Evolutionary conservation across 2,888 invertebrate species (phyloP), one percentile per base, ranked within the genome.

Genomic region (Hemicrepidius hirtus): DNA sequence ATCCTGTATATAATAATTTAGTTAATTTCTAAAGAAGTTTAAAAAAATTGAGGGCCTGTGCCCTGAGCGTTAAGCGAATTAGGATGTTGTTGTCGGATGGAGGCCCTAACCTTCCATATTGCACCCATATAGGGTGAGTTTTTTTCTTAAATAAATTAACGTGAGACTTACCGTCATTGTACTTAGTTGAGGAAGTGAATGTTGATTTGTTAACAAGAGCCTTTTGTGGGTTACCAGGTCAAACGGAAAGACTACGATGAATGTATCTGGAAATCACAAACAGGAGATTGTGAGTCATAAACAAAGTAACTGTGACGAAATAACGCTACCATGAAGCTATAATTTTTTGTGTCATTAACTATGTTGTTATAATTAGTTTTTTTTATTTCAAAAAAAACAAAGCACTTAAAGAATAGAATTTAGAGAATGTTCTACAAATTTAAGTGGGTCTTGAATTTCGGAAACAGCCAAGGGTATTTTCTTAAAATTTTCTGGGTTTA

Each of bases 291-390:
- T 53, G 53, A 53, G 13, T 53, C 53, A 53, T 24, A 53, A 21
- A 28, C 28, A n/a, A 53, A 5, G 53, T 28, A 53, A 53, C 28
- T 53, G 53, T 53, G 53, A 53, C 53, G 53, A 53, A 21, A 21
- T 13, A 7, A 18, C 13, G 46, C 6, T 5, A 46, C 6, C 46
- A 18, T 18, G 40, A 40, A 40, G n/a, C 2, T 13, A 6, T 18
- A 4, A 46, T 4, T 46, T 46, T 46, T 46, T 46, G 18, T 46
- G 18, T 46, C 18, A 46, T n/a, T 40, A 40, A 9, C 7, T n/a
- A n/a, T 40, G 6, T 40, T 13, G 13, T 40, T 13, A 40, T 13
- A 40, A 40, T 40, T 40, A 40, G 2, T n/a, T 32, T n/a, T 5
- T 32, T 1, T 3, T 40, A 40, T 2, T 13, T 40, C 13, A 13